phyloP scores from a whole-genome alignment of 2,113 vertebrate species.

The Gopherus evgoodei region DNA sequence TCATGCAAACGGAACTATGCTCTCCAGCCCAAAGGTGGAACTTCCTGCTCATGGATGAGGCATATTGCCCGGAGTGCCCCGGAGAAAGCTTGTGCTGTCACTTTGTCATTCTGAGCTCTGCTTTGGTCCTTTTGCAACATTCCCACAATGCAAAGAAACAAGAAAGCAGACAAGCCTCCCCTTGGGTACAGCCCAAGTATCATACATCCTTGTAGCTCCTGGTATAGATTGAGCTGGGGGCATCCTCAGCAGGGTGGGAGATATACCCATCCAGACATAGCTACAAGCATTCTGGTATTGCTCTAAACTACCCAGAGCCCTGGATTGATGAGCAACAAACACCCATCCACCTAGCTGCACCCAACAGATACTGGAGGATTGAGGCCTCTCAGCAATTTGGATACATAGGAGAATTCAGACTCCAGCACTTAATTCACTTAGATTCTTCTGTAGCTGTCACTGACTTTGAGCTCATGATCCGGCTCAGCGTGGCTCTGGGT shows the following conservation, averaged over 20 bases:
- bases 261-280: background rate
- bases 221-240: accelerated
- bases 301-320: background rate
- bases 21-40: background rate
- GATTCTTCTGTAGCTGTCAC: background rate
- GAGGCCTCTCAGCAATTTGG: background rate
- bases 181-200: accelerated
- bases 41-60: background rate
- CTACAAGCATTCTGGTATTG: background rate
- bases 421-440: background rate
- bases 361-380: background rate
- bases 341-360: background rate
- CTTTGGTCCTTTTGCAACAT: background rate
- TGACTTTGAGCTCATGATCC: slow-evolving; percentile 27
- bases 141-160: background rate
- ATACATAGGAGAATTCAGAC: background rate
- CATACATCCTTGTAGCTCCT: background rate
- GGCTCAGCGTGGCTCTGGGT: slow-evolving; percentile 19
- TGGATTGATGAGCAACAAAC: background rate
- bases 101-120: accelerated
- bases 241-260: accelerated
- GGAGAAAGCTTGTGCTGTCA: background rate
- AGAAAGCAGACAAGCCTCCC: background rate
- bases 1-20: background rate
- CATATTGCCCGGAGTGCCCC: accelerated